A percentile compares a stretch with the other conserved stretches of the same genome.
Conservation (phyloP, 2,113 vertebrate genomes). For the Xiphorhynchus elegans region DNA sequence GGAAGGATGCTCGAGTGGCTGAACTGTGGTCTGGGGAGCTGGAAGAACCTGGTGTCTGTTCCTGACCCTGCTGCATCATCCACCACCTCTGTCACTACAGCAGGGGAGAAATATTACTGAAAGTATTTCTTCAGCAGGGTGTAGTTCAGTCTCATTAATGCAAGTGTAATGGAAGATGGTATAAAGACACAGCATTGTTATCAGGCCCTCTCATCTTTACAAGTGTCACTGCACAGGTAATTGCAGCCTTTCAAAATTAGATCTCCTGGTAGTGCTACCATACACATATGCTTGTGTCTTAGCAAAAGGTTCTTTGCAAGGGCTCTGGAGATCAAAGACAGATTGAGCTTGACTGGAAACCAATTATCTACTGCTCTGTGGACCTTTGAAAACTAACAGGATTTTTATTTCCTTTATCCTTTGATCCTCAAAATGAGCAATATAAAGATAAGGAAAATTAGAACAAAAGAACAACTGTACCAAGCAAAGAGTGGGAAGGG, state of each 20-base stretch:
- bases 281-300: not conserved
- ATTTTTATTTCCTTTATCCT: constrained; percentile 51
- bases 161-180: not conserved
- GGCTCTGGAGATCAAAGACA: constrained; percentile 29
- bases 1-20: not conserved
- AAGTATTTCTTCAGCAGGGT: not conserved
- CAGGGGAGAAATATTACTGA: not conserved
- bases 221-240: constrained; percentile 28
- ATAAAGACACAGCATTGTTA: not conserved
- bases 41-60: not conserved
- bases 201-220: not conserved
- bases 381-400: constrained; percentile 29
- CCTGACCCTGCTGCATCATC: not conserved
- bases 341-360: constrained; percentile 51
- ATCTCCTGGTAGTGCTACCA: not conserved
- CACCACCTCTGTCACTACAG: not conserved
- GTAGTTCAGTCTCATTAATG: not conserved
- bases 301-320: constrained; percentile 7
- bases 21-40: not conserved
- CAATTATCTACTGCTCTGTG: constrained; percentile 36
- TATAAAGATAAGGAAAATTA: not conserved
- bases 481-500: not conserved
- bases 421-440: constrained; percentile 29
- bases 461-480: constrained; percentile 16
- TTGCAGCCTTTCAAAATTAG: not conserved